A percentile compares a stretch with the other conserved stretches of the same genome.
Conservation (phyloP, 2,888 invertebrate species). For the Eristalinus aeneus region DNA sequence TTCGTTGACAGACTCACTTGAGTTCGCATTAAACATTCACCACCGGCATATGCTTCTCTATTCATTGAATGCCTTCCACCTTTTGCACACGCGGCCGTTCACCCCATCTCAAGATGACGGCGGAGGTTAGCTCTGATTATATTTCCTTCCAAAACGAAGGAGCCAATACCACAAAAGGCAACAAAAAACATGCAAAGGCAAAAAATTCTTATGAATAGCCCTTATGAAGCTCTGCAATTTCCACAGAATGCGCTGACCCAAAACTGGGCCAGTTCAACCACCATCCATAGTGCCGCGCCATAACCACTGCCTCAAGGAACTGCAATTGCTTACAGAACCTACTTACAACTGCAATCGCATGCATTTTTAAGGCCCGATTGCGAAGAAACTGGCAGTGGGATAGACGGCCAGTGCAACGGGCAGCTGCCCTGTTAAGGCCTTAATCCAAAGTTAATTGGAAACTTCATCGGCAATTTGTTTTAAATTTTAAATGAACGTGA, state of each 20-base stretch:
- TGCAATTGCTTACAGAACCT: not conserved
- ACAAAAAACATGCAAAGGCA: not conserved
- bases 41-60: not conserved
- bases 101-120: not conserved
- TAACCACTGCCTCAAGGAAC: not conserved
- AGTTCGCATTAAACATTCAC: not conserved
- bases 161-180: not conserved
- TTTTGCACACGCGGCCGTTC: not conserved
- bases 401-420: not conserved
- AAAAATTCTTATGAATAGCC: not conserved
- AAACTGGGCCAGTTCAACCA: not conserved
- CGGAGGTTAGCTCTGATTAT: not conserved
- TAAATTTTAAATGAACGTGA: not conserved
- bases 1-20: not conserved
- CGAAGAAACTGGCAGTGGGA: not conserved
- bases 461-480: not conserved
- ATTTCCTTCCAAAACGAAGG: not conserved
- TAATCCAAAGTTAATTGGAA: not conserved
- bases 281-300: not conserved
- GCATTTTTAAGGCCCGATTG: not conserved
- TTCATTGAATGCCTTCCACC: not conserved
- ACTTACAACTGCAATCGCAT: conserved; percentile 13
- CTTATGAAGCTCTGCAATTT: not conserved
- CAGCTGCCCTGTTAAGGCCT: not conserved
- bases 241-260: not conserved